These are phyloP conservation scores for Tetraodon nigroviridis DNA, from an alignment of 2,113 vertebrate genomes.

Conservation along the genomic window DNA sequence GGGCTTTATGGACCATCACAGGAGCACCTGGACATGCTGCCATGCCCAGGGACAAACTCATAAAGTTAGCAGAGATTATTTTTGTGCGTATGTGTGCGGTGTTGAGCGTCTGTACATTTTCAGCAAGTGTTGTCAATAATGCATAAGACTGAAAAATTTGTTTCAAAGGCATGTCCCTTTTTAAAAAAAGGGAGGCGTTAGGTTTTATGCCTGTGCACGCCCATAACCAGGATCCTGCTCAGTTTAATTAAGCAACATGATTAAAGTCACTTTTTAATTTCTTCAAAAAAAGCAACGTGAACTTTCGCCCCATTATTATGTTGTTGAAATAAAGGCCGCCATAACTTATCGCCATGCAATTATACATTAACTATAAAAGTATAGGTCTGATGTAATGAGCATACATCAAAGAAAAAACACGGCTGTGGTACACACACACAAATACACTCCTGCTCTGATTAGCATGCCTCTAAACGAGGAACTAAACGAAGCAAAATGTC, in stretches of 20 bases:
- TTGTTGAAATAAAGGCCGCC: slow-evolving; percentile 3
- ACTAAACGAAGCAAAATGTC: too few species aligned
- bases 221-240: not conserved
- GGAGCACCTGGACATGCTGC: slow-evolving; percentile 30
- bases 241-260: too few species aligned
- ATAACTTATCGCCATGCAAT: slow-evolving; percentile 1
- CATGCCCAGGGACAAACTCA: slow-evolving; percentile 21
- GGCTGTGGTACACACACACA: not conserved
- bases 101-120: slow-evolving; percentile 5
- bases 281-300: too few species aligned
- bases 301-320: not conserved
- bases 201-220: not conserved
- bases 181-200: slow-evolving; percentile 11
- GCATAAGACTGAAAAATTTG: not conserved
- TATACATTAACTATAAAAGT: not conserved
- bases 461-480: too few species aligned
- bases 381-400: not conserved
- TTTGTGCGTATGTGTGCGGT: slow-evolving; percentile 3
- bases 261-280: not conserved
- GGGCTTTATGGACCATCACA: slow-evolving; percentile 32
- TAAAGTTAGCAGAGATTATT: slow-evolving; percentile 13
- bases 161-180: too few species aligned
- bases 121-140: not conserved
- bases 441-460: not conserved
- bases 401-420: slow-evolving; percentile 6